These are phyloP conservation scores for Parambassis ranga DNA, from an alignment of 2,797 vertebrate genomes.

Conservation along the genomic window DNA sequence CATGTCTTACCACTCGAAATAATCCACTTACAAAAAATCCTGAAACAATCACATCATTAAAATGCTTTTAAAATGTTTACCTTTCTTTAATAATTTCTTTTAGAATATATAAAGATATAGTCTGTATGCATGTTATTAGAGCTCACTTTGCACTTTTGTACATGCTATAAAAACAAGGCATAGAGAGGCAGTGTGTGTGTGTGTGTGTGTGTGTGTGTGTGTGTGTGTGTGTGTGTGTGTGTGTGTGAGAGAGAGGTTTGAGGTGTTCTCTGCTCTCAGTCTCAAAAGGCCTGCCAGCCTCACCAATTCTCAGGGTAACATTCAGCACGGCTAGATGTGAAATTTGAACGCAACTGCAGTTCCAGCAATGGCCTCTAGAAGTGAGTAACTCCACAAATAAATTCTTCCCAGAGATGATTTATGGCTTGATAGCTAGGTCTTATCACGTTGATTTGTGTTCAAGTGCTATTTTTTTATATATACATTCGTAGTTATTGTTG, in stretches of 20 bases:
- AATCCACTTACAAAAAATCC: constrained; percentile 53
- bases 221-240: constrained; percentile 39
- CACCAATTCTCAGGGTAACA: constrained; percentile 1
- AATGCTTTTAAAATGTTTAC: constrained; percentile 69
- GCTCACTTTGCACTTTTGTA: constrained; percentile 72
- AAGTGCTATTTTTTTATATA: too few species aligned
- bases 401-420: too few species aligned
- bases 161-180: constrained; percentile 83
- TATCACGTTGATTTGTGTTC: too few species aligned
- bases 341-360: too few species aligned
- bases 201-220: constrained; percentile 40
- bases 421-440: too few species aligned
- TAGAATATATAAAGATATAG: constrained; percentile 76
- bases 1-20: constrained; percentile 34
- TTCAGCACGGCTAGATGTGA: too few species aligned
- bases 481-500: too few species aligned
- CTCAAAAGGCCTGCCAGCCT: constrained; percentile 12
- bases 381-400: too few species aligned
- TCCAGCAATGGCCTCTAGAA: too few species aligned
- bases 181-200: constrained; percentile 63
- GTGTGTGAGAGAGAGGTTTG: constrained; percentile 32
- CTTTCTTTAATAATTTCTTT: constrained; percentile 60
- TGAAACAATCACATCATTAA: constrained; percentile 67
- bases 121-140: constrained; percentile 67
- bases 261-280: constrained; percentile 22